These are phyloP conservation scores for Syngnathus typhle DNA, from an alignment of 2,113 vertebrate genomes.

Conservation along the genomic window DNA sequence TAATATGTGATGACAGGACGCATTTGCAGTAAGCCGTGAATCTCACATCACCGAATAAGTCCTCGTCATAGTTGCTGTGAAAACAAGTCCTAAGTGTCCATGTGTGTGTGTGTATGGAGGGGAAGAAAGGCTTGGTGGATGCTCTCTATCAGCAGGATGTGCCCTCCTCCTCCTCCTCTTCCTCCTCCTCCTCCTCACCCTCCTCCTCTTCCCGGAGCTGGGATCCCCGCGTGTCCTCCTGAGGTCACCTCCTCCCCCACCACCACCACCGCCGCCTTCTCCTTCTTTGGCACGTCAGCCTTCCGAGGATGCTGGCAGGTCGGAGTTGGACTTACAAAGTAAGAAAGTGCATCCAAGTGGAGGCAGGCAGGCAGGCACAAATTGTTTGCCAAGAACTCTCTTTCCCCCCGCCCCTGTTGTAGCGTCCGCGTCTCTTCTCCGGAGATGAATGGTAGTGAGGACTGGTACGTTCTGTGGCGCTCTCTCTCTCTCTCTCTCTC, in stretches of 20 bases:
- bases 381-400: not conserved
- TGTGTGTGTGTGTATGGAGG: constrained; percentile 17
- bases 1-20: not conserved
- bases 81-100: not conserved
- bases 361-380: not conserved
- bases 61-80: constrained; percentile 7
- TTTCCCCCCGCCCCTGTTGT: constrained; percentile 35
- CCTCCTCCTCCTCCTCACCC: constrained; percentile 17
- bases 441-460: constrained; percentile 68
- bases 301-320: constrained; percentile 6
- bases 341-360: not conserved
- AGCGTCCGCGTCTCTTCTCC: constrained; percentile 57
- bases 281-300: constrained; percentile 2
- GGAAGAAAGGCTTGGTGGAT: constrained; percentile 35
- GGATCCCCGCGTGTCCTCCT: constrained; percentile 40
- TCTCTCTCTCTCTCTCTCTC: constrained; percentile 20
- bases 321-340: no score
- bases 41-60: not conserved
- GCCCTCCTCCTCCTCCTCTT: constrained; percentile 35
- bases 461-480: constrained; percentile 71
- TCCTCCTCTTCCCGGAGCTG: constrained; percentile 35
- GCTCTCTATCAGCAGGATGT: constrained; percentile 32
- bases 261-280: not conserved
- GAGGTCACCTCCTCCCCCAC: constrained; percentile 40
- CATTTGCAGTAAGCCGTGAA: not conserved